phyloP scores from a whole-genome alignment of 2,113 vertebrate genomes.

The Ciconia stormi region DNA sequence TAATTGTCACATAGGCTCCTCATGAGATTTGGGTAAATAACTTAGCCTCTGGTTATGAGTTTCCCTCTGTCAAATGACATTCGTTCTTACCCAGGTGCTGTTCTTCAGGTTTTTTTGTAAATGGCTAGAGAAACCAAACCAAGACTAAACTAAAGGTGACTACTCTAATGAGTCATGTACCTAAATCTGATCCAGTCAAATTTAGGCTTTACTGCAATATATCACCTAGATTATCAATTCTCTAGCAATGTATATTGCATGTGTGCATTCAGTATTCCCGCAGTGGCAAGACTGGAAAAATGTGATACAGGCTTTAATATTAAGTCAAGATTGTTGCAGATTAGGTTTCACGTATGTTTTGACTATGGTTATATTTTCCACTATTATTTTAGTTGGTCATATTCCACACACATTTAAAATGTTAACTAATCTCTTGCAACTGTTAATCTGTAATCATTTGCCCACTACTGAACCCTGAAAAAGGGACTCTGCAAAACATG shows the following conservation, averaged over 20 bases:
- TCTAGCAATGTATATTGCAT: not conserved
- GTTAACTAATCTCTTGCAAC: conserved; percentile 9
- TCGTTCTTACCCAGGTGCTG: not conserved
- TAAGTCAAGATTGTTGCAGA: conserved; percentile 11
- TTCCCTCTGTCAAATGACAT: not conserved
- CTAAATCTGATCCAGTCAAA: not conserved
- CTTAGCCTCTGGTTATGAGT: not conserved
- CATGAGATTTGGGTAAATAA: not conserved
- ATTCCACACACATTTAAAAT: conserved; percentile 10
- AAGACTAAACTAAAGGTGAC: not conserved
- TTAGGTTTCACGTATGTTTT: conserved; percentile 47
- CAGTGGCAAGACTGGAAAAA: conserved; percentile 4
- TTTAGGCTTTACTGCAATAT: not conserved
- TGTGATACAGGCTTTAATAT: not conserved
- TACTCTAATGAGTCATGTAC: not conserved
- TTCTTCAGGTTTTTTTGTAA: not conserved
- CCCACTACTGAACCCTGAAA: not conserved
- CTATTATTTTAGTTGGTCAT: not conserved
- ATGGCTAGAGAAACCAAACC: not conserved
- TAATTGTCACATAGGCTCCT: not conserved
- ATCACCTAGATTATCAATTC: not conserved
- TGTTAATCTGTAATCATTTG: conserved; percentile 3
- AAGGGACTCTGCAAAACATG: not conserved
- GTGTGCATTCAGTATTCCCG: not conserved
- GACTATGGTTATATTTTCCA: not conserved